phyloP scores from a whole-genome alignment of 2,888 invertebrate genomes.

The Habroteleia sp. region DNA sequence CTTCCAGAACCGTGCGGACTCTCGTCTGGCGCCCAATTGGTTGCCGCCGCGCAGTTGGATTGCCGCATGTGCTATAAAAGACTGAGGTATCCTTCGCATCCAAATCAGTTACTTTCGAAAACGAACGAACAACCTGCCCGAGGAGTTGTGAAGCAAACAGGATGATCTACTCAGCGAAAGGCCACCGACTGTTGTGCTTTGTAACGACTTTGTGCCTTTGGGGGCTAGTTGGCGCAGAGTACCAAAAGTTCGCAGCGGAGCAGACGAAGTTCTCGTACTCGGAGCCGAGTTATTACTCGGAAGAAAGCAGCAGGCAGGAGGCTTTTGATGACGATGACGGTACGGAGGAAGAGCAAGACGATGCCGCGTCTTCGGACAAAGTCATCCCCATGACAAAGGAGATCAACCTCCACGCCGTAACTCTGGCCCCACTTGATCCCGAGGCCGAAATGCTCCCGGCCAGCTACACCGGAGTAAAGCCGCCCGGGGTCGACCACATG shows the following conservation, averaged over 20 bases:
- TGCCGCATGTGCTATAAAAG: constrained; percentile 73
- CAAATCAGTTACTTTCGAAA: constrained; percentile 68
- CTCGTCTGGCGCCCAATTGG: constrained; percentile 61
- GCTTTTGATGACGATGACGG: not conserved
- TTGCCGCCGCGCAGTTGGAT: constrained; percentile 52
- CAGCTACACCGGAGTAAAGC: constrained; percentile 73
- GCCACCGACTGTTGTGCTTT: constrained; percentile 8
- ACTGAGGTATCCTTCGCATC: constrained; percentile 61
- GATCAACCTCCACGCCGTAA: constrained; percentile 29
- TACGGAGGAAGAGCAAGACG: not conserved
- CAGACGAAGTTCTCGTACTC: not conserved
- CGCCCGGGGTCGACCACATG: constrained; percentile 79
- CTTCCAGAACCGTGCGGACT: constrained; percentile 55
- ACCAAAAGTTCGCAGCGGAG: constrained; percentile 4
- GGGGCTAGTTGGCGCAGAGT: constrained; percentile 14
- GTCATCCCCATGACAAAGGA: constrained; percentile 16
- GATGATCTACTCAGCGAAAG: not conserved
- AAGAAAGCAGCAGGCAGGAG: not conserved
- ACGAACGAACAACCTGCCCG: constrained; percentile 30
- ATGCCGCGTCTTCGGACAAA: constrained; percentile 6
- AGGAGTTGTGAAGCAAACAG: constrained; percentile 27
- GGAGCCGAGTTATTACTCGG: constrained; percentile 19
- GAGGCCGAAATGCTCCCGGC: constrained; percentile 79
- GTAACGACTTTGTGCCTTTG: not conserved
- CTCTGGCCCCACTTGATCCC: constrained; percentile 71